phyloP scores from a whole-genome alignment of 2,888 invertebrate species.

The Thecophora atra region DNA sequence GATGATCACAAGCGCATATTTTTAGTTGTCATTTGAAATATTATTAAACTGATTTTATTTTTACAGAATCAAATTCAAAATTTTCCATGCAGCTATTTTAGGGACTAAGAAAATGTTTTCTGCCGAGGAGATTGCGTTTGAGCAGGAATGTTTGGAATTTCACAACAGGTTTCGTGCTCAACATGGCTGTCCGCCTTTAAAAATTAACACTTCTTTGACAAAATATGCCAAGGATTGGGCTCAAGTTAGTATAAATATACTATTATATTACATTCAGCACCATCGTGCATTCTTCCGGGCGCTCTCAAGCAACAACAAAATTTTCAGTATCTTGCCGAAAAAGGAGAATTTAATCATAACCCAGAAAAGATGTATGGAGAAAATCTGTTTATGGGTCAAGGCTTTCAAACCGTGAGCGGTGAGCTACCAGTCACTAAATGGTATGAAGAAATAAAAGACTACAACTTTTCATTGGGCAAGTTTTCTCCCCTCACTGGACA shows the following conservation, averaged over 20 bases:
- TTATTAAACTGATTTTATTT: no score
- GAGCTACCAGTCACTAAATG: conserved; percentile 81
- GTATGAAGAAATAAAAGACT: conserved; percentile 79
- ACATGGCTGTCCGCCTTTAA: conserved; percentile 76
- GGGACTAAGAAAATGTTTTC: background rate
- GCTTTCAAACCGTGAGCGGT: conserved; percentile 72
- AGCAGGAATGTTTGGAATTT: conserved; percentile 39
- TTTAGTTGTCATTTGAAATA: no score
- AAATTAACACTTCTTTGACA: conserved; percentile 72
- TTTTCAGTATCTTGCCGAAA: background rate
- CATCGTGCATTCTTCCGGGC: no score
- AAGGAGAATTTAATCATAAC: background rate
- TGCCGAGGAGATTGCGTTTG: background rate
- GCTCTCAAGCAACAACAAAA: no score
- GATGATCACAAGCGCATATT: no score
- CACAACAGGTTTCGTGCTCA: conserved; percentile 78
- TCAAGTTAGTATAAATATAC: background rate
- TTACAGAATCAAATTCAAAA: background rate
- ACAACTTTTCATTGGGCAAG: conserved; percentile 71
- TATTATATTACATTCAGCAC: background rate
- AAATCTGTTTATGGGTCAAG: conserved; percentile 82
- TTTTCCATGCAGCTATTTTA: background rate
- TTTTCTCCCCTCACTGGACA: conserved; percentile 79
- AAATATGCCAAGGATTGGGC: conserved; percentile 70
- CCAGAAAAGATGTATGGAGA: conserved; percentile 69